Evolutionary conservation across 2,888 invertebrate genomes (phyloP).

Genomic region (Agrotis segetum): DNA sequence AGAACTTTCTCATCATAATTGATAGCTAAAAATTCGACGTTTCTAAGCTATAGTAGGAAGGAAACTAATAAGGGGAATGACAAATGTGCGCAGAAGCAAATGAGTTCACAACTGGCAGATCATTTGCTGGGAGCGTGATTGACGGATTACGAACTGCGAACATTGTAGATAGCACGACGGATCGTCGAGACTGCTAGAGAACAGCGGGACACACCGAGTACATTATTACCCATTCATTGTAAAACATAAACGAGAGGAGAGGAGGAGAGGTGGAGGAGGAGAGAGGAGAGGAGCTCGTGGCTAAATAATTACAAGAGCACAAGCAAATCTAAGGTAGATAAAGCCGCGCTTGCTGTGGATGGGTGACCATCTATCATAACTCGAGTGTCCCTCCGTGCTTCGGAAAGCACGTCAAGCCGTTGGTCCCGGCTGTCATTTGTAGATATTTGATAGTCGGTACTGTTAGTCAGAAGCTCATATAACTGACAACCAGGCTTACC

Average conservation of each 20-base stretch:
- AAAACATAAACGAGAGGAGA: not conserved
- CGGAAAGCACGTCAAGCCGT: no score
- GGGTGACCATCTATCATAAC: no score
- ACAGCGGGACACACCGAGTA: constrained; percentile 24
- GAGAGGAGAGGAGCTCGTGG: no score
- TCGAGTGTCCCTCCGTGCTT: no score
- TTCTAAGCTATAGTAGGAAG: constrained; percentile 26
- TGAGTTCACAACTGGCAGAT: constrained; percentile 49
- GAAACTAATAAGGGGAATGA: constrained; percentile 42
- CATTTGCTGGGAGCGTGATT: constrained; percentile 52
- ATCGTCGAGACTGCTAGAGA: constrained; percentile 28
- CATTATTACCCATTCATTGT: constrained; percentile 32
- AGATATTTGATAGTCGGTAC: no score
- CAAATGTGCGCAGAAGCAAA: constrained; percentile 46
- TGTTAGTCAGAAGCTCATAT: no score
- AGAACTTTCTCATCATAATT: constrained; percentile 64
- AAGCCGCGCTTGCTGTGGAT: no score
- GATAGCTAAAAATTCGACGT: constrained; percentile 56
- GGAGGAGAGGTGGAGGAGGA: no score
- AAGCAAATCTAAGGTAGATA: no score
- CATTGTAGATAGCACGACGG: constrained; percentile 34
- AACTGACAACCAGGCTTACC: no score
- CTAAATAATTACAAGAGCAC: no score
- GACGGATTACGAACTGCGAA: constrained; percentile 51
- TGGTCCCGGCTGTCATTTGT: no score